Percentiles rank a stretch among this genome's conserved stretches.
Conservation (phyloP, 30 jellyfish, hydroid and myxozoan species). For the Hydra vulgaris region DNA sequence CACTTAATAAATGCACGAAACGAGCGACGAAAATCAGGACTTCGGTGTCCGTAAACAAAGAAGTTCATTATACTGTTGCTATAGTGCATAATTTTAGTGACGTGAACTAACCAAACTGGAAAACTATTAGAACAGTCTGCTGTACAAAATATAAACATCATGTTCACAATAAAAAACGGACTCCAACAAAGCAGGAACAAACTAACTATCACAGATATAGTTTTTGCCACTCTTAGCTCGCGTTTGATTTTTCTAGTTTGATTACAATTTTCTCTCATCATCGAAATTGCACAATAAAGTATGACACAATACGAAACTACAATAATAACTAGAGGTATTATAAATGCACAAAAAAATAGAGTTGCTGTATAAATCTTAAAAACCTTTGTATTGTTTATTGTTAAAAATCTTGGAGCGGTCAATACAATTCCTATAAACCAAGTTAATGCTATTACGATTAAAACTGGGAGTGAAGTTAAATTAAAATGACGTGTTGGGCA, state of each 20-base stretch:
- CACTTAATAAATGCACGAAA: constrained; percentile 31
- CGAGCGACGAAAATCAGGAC: constrained; percentile 75
- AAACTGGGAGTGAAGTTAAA: constrained; percentile 56
- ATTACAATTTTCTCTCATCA: constrained; percentile 10
- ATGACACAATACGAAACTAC: constrained; percentile 37
- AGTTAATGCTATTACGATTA: constrained; percentile 37
- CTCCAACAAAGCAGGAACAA: constrained; percentile 70
- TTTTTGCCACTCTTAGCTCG: constrained; percentile 67
- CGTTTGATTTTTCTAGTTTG: no score
- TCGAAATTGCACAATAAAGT: constrained; percentile 45
- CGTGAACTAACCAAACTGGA: constrained; percentile 6
- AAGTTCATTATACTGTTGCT: constrained; percentile 81
- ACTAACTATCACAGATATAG: constrained; percentile 66
- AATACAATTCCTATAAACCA: constrained; percentile 53
- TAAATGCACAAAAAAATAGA: no score
- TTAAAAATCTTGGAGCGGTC: neutral
- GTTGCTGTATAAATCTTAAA: constrained; percentile 19
- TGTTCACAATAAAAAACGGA: constrained; percentile 64
- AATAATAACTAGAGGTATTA: constrained; percentile 48
- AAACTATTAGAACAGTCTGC: constrained; percentile 22
- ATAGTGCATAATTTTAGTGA: constrained; percentile 56
- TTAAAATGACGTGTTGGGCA: constrained; percentile 74
- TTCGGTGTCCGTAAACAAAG: constrained; percentile 70
- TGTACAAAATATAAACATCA: constrained; percentile 32
- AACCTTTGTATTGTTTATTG: neutral